phyloP scores from a whole-genome alignment of 1,140 invertebrate genomes.

The Drosophila pandora region DNA sequence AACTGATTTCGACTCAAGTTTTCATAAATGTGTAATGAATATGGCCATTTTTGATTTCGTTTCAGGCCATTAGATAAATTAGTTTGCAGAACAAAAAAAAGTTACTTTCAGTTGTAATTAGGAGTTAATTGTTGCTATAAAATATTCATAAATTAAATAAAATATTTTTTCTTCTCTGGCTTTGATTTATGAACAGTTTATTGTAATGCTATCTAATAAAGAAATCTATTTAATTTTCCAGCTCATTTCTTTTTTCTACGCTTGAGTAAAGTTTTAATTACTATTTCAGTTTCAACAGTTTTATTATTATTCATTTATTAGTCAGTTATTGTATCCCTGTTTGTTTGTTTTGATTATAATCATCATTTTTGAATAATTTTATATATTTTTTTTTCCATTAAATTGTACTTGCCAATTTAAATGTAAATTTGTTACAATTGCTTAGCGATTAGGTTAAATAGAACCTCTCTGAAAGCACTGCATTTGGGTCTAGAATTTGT shows the following conservation, averaged over 20 bases:
- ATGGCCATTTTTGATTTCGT: neutral
- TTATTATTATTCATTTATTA: too few relatives aligned
- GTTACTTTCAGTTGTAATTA: neutral
- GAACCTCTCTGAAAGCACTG: slow-evolving; percentile 6
- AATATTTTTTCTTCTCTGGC: neutral
- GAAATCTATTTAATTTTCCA: neutral
- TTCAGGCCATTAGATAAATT: neutral
- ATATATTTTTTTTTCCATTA: neutral
- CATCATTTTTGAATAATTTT: neutral
- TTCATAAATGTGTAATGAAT: slow-evolving; percentile 27
- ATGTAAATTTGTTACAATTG: slow-evolving; percentile 59
- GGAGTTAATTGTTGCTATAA: neutral
- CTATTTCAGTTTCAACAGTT: too few relatives aligned
- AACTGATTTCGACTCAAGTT: slow-evolving; percentile 13
- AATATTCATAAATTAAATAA: neutral
- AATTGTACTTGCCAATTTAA: slow-evolving; percentile 19
- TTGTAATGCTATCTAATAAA: neutral
- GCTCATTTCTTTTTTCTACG: neutral
- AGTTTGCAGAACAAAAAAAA: neutral
- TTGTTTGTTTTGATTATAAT: neutral
- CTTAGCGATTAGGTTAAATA: slow-evolving; percentile 20
- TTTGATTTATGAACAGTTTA: neutral
- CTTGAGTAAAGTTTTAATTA: neutral
- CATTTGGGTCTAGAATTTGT: slow-evolving; percentile 33
- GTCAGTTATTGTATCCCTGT: neutral